phyloP scores from a whole-genome alignment of 2,888 invertebrate genomes.

The Nomada hirtipes region DNA sequence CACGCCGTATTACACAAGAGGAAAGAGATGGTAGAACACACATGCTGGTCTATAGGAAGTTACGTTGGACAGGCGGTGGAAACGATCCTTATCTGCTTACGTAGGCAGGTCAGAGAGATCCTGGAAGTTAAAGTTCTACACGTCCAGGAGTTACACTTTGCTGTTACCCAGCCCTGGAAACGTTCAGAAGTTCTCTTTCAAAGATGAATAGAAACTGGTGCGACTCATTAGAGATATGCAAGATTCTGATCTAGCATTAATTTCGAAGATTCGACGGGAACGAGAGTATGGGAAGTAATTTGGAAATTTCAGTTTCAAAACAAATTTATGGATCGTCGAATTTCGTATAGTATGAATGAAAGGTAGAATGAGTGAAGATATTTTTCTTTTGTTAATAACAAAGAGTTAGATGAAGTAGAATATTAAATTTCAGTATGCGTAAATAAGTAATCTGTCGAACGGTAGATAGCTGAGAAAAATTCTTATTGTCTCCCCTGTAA shows the following conservation, averaged over 20 bases:
- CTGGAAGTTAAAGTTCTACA: background rate
- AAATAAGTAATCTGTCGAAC: no score
- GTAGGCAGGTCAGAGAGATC: constrained; percentile 8
- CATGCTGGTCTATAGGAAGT: constrained; percentile 33
- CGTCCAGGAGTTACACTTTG: constrained; percentile 18
- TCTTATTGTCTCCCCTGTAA: no score
- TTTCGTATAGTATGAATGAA: background rate
- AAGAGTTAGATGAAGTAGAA: background rate
- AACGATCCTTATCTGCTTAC: constrained; percentile 49
- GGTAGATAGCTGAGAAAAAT: no score
- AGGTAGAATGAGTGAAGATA: background rate
- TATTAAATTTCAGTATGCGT: background rate
- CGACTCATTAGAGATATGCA: background rate
- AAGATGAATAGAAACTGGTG: constrained; percentile 7
- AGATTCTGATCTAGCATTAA: background rate
- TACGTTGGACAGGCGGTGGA: constrained; percentile 28
- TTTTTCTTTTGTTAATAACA: background rate
- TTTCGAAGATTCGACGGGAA: background rate
- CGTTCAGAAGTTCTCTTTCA: background rate
- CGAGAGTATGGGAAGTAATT: no score
- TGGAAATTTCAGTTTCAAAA: no score
- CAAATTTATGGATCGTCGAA: background rate
- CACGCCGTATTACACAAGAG: constrained; percentile 42
- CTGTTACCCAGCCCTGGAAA: constrained; percentile 1
- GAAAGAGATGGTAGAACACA: constrained; percentile 20